These are phyloP conservation scores for Diabrotica virgifera DNA, from an alignment of 1,140 invertebrate genomes.

Conservation along the genomic window DNA sequence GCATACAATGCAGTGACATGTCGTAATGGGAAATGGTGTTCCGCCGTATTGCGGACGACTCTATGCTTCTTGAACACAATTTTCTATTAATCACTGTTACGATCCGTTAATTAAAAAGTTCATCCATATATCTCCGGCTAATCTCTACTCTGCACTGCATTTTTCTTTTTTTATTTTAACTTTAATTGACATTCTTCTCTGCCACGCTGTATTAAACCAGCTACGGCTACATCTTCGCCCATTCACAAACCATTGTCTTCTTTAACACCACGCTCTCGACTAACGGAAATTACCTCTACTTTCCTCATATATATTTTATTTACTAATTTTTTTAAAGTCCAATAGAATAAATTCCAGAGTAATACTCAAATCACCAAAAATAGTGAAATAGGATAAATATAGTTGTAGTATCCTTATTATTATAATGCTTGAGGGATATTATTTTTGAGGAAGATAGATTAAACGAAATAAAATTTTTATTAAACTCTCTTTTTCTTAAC, in stretches of 20 bases:
- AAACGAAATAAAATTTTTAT: no score
- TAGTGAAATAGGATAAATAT: no score
- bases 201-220: conserved; percentile 16
- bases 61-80: conserved; percentile 45
- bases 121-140: conserved; percentile 39
- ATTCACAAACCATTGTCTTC: conserved; percentile 14
- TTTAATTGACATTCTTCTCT: conserved; percentile 37
- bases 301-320: no score
- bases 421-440: no score
- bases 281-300: no score
- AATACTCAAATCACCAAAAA: no score
- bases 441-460: no score
- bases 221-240: neutral
- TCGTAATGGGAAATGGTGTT: conserved; percentile 45
- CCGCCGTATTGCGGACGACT: conserved; percentile 38
- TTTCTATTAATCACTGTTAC: conserved; percentile 48
- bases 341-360: no score
- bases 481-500: no score
- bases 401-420: no score
- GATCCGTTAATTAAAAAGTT: conserved; percentile 48
- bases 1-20: conserved; percentile 48
- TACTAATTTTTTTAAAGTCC: no score
- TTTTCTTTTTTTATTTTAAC: conserved; percentile 36
- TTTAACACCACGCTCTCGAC: neutral
- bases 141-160: conserved; percentile 36